Evolutionary conservation across 2,113 vertebrate species (phyloP), one percentile per base, ranked within the genome.

Genomic region (Arenaria interpres): DNA sequence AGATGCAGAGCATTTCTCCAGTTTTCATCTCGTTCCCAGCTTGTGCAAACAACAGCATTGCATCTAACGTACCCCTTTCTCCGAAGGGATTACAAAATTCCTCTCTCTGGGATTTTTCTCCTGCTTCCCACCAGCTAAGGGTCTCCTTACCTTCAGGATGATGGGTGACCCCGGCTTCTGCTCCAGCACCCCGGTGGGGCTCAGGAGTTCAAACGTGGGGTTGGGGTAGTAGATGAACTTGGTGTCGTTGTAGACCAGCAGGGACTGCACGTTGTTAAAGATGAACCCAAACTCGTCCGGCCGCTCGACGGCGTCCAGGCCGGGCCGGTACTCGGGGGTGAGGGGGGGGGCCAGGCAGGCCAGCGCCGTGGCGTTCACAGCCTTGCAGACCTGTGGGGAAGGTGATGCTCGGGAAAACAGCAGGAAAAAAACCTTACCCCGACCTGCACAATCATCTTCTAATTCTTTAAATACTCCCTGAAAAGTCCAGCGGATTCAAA

Each of bases 221-320:
- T 99, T 99, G 37, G 99, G 99, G 93, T 99, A 99, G 97, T 99
- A 99, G 85, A 99, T 98, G 93, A 99, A 99, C 98, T 99, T 99
- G 95, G 99, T 99, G 98, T 99, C 99, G 7, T 99, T 99, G 98
- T 99, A 99, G 95, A 99, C 98, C 74, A 99, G 98, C 93, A 99
- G 98, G 22, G 99, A 98, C 94, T 99, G 99, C 46, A 99, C 99
- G 11, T 99, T 99, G 98, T 99, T 99, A 91, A 99, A 99, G 98
- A 99, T 98, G 72, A 99, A 99, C 5, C 99, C 99, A 20, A 99
- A 99, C 98, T 99, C 99, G 1, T 99, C 99, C 0, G 99, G 99
- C 7, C 99, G 98, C 89, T 99, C 99, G 12, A 99, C 98, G 0
- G 99, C 94, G 25, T 99, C 99, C 96, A 99, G 94, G 15, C 98